Evolutionary conservation across 1,140 invertebrate species (phyloP).

Genomic region (Rhopalosiphum padi): DNA sequence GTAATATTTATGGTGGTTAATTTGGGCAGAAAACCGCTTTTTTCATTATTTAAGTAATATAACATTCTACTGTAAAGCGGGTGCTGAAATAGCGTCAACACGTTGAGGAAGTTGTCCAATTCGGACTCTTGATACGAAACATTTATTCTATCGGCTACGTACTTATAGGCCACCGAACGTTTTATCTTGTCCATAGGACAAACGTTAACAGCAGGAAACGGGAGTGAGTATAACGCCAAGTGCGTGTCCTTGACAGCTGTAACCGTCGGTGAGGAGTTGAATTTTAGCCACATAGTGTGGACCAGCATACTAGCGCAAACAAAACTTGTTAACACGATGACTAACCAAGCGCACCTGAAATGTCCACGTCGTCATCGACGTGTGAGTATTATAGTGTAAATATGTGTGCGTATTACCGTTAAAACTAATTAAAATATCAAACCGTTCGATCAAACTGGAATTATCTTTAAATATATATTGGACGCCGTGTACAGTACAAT

Average conservation of each 20-base stretch:
- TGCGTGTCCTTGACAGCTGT: constrained; percentile 62
- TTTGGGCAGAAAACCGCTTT: constrained; percentile 52
- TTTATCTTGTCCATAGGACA: constrained; percentile 62
- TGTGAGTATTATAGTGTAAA: not conserved
- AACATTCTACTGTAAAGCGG: constrained; percentile 60
- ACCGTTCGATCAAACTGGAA: constrained; percentile 60
- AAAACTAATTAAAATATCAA: not conserved
- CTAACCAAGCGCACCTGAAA: constrained; percentile 59
- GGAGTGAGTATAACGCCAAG: constrained; percentile 61
- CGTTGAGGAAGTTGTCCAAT: constrained; percentile 59
- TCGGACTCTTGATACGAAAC: not conserved
- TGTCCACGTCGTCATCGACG: not conserved
- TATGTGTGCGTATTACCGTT: not conserved
- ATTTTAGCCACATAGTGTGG: constrained; percentile 60
- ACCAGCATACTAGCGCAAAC: constrained; percentile 59
- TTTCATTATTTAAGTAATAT: constrained; percentile 54
- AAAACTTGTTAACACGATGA: constrained; percentile 59
- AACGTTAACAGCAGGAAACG: constrained; percentile 62
- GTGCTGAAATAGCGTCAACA: constrained; percentile 60
- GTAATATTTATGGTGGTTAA: constrained; percentile 60
- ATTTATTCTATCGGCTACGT: constrained; percentile 34
- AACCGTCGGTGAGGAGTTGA: constrained; percentile 60
- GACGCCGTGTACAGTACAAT: constrained; percentile 61
- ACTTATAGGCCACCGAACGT: constrained; percentile 59
- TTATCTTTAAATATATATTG: constrained; percentile 60